Percentiles rank a stretch among this genome's conserved stretches.
Conservation (phyloP, 2,888 invertebrate species). For the Cryptus viduatorius region DNA sequence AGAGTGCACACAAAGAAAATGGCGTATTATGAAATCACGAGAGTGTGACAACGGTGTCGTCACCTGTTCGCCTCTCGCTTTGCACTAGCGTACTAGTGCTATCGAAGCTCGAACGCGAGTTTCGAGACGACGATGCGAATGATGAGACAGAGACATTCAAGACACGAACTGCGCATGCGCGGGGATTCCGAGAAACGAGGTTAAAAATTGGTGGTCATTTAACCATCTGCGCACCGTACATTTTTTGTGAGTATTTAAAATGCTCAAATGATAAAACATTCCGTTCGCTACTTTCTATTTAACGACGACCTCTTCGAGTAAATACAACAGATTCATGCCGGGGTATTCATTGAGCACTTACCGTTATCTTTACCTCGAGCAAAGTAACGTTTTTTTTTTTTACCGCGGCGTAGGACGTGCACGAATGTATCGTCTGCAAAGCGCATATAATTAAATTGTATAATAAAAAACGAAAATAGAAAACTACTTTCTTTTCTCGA, state of each 20-base stretch:
- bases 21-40: conserved; percentile 79
- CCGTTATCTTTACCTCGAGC: no score
- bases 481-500: not conserved
- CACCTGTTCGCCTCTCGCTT: conserved; percentile 74
- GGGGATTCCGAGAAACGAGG: not conserved
- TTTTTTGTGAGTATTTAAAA: no score
- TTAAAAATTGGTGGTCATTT: not conserved
- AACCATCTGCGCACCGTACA: not conserved
- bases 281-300: no score
- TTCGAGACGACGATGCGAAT: conserved; percentile 7
- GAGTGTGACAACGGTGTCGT: conserved; percentile 77
- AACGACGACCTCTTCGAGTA: no score
- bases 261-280: no score
- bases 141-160: not conserved
- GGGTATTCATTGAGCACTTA: no score
- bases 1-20: conserved; percentile 80
- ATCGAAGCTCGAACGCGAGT: conserved; percentile 38
- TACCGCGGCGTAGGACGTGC: no score
- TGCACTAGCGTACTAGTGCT: conserved; percentile 45
- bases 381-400: no score
- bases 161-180: not conserved
- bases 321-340: no score
- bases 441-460: no score
- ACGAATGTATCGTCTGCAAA: no score
- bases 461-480: no score